A percentile compares a stretch with the other conserved stretches of the same genome.
Conservation (phyloP, 2,888 invertebrate genomes). For the Noctuana brunneofusca region DNA sequence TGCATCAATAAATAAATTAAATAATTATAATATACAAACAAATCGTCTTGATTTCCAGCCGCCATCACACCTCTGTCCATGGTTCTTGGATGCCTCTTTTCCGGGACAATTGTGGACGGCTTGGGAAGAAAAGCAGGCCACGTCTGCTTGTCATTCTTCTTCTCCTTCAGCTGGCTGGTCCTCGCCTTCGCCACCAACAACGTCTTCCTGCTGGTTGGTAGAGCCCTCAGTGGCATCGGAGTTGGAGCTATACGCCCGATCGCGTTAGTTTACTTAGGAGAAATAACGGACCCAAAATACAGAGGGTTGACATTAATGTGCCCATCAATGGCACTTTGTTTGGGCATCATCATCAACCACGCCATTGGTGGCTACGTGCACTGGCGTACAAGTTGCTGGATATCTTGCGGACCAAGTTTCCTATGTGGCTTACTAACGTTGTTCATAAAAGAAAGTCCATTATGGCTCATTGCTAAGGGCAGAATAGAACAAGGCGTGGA, state of each 20-base stretch:
- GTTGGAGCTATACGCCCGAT: slow-evolving; percentile 52
- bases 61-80: slow-evolving; percentile 52
- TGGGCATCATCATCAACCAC: slow-evolving; percentile 53
- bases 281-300: slow-evolving; percentile 56
- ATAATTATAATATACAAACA: not conserved
- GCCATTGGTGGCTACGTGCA: slow-evolving; percentile 47
- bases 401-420: slow-evolving; percentile 49
- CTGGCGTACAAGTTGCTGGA: slow-evolving; percentile 50
- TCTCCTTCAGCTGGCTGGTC: slow-evolving; percentile 53
- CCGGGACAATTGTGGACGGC: slow-evolving; percentile 54
- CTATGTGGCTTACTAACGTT: slow-evolving; percentile 45
- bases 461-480: slow-evolving; percentile 59
- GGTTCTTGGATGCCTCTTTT: slow-evolving; percentile 52
- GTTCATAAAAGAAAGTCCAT: slow-evolving; percentile 57
- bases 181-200: slow-evolving; percentile 49
- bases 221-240: slow-evolving; percentile 53
- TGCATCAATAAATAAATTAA: no score
- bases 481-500: slow-evolving; percentile 49
- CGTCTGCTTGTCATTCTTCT: slow-evolving; percentile 48
- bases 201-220: slow-evolving; percentile 48
- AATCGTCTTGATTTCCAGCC: slow-evolving; percentile 47
- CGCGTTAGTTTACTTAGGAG: slow-evolving; percentile 55
- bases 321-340: slow-evolving; percentile 46
- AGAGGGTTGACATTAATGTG: slow-evolving; percentile 50
- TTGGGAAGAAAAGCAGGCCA: slow-evolving; percentile 55